Evolutionary conservation across 2,888 invertebrate species (phyloP), one percentile per base, ranked within the genome.

Genomic region (Trichopoda pennipes): DNA sequence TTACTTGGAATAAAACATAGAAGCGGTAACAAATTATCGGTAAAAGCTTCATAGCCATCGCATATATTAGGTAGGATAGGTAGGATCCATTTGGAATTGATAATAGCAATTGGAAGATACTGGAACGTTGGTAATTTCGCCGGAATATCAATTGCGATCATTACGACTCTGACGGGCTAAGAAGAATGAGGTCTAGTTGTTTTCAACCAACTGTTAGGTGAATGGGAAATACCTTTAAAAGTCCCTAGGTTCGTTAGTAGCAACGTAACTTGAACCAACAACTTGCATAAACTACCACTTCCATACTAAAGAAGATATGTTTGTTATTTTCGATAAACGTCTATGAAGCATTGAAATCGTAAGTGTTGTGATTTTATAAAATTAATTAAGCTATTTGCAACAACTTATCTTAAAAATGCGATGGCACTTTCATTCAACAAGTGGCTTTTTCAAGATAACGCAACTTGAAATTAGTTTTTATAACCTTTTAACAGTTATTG

Each of bases 171-270:
- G 94, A 87, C 88, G 86, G 7, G 95, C 96, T 84, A 99, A 93
- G 90, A 97, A 99, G 92, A 99, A 99, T 56, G 98, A 98, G 92
- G 99, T 99, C 63, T 98, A 91, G 0, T 97, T 94, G 85, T 92
- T 88, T 0, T 93, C 88, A 80, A 96, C 92, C 21, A 95, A 92
- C 0, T 93, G 92, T 92, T 99, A 98, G 17, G 93, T 99, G 92
- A 99, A 99, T 92, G 97, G 98, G 83, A 98, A 98, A 68, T 97
- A 97, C 32, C 98, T 96, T 92, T 99, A 99, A 47, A 97, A 95
- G 56, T 94, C 91, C 79, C 99, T 98, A 2, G 99, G 98, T 92
- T 99, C 98, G 86, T 94, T 94, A 82, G 96, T 91, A 3, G 99
- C 99, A 92, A 98, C 99, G 93, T 93, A 91, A 99, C 99, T 16